Evolutionary conservation across 1,140 invertebrate genomes (phyloP).

Genomic region (Laupala kohalensis): DNA sequence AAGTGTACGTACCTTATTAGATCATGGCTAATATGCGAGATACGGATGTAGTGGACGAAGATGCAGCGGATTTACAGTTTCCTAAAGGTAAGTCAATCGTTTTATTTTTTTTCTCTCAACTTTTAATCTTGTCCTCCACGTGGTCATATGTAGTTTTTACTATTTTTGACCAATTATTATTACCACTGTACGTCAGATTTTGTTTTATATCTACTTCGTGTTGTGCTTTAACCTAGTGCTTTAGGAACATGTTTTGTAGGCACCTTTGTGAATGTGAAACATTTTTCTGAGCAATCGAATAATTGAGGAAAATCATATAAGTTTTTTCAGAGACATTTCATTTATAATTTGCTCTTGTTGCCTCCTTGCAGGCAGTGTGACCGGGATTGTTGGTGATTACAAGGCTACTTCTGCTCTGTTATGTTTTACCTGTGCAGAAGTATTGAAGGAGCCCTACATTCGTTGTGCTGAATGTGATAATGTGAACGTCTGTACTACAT

Average conservation of each 20-base stretch:
- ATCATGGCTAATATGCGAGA: neutral
- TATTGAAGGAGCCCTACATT: constrained; percentile 42
- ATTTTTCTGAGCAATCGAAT: neutral
- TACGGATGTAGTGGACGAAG: constrained; percentile 59
- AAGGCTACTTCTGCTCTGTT: neutral
- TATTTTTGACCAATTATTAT: too few relatives aligned
- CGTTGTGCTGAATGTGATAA: constrained; percentile 55
- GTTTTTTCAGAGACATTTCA: too few relatives aligned
- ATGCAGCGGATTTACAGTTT: constrained; percentile 73
- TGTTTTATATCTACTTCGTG: too few relatives aligned
- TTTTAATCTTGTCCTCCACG: too few relatives aligned
- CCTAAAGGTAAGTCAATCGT: constrained; percentile 61
- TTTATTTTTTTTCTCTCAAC: neutral
- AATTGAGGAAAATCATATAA: too few relatives aligned
- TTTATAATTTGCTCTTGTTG: neutral
- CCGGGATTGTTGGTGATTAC: neutral
- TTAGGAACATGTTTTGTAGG: too few relatives aligned
- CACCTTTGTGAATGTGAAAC: too few relatives aligned
- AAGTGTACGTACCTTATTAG: too few relatives aligned
- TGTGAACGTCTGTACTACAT: constrained; percentile 44
- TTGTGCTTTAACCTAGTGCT: too few relatives aligned
- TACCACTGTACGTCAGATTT: too few relatives aligned
- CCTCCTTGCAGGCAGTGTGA: constrained; percentile 1
- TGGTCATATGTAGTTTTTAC: too few relatives aligned
- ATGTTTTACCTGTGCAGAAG: constrained; percentile 1